Base-by-base conservation (phyloP, 2,888 invertebrate genomes). In the Automeris io region DNA sequence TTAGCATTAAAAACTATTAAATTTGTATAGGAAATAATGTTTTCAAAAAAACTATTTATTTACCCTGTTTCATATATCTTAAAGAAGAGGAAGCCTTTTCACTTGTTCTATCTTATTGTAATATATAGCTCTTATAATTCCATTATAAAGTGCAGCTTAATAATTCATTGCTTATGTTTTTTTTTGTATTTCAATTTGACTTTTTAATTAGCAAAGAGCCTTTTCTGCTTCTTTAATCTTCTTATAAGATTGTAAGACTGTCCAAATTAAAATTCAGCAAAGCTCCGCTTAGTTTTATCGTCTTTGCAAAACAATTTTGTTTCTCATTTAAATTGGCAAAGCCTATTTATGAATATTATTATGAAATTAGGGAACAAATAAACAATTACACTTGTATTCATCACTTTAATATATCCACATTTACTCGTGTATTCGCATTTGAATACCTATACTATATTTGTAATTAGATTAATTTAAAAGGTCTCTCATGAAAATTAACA, bases 191-290 rank as follows among this genome's bases (percentile, higher is more conserved):
- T 65, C 61, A 71, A 79, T 76, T 79, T 75, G 73, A 76, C 78
- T 78, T 78, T 79, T 78, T 80, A 80, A 81, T 80, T 77, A 75
- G 68, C 45, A 41, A 46, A 59, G 61, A 66, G 68, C 63, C 63
- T 70, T 69, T 60, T 64, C 60, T 61, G 57, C 54, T 64, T 54
- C 50, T 62, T 60, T 70, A 75, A 80, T 78, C 79, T 71, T 71
- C 79, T 80, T 80, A 78, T 63, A 65, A 74, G 73, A 76, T 74
- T 66, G 61, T 55, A 57, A 67, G 68, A 72, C 72, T 68, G 68
- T 61, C 52, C 59, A 69, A 75, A 79, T 78, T 79, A 73, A 74
- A 77, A 79, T 76, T 77, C 69, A 57, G 62, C 42, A 65, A 67
- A 73, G 64, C 61, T 49, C 51, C 52, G 41, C 67, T 74, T 71